Percentiles rank a stretch among this genome's conserved stretches.
Evolutionary conservation across 37 sponge, comb jelly and placozoan genomes (phyloP).

Genomic region (Lycopodina hypogea): DNA sequence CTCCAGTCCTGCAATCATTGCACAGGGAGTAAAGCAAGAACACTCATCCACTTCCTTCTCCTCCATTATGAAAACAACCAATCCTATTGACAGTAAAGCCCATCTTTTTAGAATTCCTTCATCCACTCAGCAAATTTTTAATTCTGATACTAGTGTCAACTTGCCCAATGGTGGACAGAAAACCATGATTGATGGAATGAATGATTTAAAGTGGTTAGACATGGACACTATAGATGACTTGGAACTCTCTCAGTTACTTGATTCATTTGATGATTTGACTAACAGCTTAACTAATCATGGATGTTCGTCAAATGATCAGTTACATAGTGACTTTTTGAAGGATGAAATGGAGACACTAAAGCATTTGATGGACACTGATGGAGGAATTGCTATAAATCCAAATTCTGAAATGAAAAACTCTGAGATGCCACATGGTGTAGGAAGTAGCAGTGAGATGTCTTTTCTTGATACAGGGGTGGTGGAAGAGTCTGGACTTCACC

Average conservation of each 20-base stretch:
- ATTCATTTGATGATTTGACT: background rate
- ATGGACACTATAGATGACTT: slow-evolving; percentile 14
- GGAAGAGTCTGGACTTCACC: background rate
- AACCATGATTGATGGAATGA: background rate
- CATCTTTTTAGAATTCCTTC: slow-evolving; percentile 32
- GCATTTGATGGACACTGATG: background rate
- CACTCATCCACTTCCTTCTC: background rate
- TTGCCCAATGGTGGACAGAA: slow-evolving; percentile 1
- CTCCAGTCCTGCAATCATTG: background rate
- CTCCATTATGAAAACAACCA: background rate
- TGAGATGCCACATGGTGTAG: background rate
- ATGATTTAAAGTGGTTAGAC: slow-evolving; percentile 58
- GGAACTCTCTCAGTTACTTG: background rate
- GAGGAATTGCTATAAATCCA: background rate
- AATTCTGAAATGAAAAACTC: slow-evolving; percentile 10
- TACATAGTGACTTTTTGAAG: slow-evolving; percentile 41
- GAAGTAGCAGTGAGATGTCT: background rate
- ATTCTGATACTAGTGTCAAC: slow-evolving; percentile 37
- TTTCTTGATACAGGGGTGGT: slow-evolving; percentile 1
- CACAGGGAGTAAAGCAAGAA: background rate
- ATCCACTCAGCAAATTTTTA: slow-evolving; percentile 9
- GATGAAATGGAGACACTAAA: background rate
- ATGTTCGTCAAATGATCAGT: slow-evolving; percentile 33
- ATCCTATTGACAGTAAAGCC: slow-evolving; percentile 13
- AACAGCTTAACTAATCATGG: slow-evolving; percentile 34